Conservation (phyloP, 2,888 invertebrate genomes). For the Steinernema scapterisci region DNA sequence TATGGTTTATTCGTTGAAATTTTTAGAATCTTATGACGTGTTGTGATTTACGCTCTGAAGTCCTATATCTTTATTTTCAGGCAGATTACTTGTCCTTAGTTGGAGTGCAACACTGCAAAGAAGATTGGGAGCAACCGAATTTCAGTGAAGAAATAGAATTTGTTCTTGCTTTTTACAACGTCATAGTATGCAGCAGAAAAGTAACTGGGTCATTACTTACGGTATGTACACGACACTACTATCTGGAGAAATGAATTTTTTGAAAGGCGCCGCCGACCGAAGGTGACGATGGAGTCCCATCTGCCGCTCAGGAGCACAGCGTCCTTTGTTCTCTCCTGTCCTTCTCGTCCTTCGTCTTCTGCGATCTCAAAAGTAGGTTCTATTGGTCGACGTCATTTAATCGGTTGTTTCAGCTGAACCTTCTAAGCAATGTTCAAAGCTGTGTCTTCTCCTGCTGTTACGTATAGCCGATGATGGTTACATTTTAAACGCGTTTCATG, state of each 20-base stretch:
- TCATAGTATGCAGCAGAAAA: conserved; percentile 4
- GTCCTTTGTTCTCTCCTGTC: conserved; percentile 22
- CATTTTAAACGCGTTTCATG: conserved; percentile 39
- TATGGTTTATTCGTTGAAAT: too few relatives aligned
- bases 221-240: background rate
- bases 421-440: conserved; percentile 36
- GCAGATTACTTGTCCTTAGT: background rate
- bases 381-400: background rate
- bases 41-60: background rate
- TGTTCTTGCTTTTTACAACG: conserved; percentile 9
- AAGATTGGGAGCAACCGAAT: background rate
- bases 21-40: too few relatives aligned
- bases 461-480: conserved; percentile 37
- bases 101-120: background rate
- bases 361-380: conserved; percentile 33
- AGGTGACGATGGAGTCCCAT: background rate
- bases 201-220: background rate
- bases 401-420: conserved; percentile 35
- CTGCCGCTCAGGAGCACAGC: background rate
- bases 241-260: background rate
- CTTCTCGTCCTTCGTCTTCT: conserved; percentile 35
- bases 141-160: conserved; percentile 10
- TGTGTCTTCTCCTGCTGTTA: conserved; percentile 39
- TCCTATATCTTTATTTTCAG: background rate
- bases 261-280: background rate